These are phyloP conservation scores for Drosophila ananassae DNA, from an alignment of 1,140 invertebrate genomes.

Conservation along the genomic window DNA sequence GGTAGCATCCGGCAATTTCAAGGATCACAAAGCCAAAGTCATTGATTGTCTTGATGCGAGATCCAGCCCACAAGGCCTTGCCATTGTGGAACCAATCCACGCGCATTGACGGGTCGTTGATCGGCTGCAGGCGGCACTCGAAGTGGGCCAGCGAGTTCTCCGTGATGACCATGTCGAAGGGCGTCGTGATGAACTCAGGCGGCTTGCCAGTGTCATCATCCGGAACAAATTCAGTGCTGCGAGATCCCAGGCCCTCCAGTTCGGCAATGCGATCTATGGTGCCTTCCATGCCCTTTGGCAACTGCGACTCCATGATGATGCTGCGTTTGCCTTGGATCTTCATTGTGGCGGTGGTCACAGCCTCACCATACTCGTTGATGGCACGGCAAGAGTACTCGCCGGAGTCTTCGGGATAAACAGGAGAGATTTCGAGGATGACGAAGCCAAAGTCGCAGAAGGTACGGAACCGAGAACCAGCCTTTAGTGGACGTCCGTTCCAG, in stretches of 20 bases:
- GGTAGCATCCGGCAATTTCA: conserved; percentile 94
- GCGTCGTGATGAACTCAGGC: conserved; percentile 95
- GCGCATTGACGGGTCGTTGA: conserved; percentile 95
- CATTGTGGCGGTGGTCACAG: conserved; percentile 95
- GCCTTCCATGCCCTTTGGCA: conserved; percentile 96
- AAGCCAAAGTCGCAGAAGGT: conserved; percentile 98
- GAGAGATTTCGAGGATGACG: conserved; percentile 96
- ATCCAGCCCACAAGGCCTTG: conserved; percentile 93
- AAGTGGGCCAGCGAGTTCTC: conserved; percentile 97
- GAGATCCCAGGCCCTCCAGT: conserved; percentile 92
- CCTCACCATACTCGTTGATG: conserved; percentile 95
- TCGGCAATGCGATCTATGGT: conserved; percentile 97
- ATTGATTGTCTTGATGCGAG: conserved; percentile 95
- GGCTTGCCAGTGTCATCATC: conserved; percentile 94
- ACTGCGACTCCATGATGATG: conserved; percentile 95
- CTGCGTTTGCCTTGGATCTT: conserved; percentile 95
- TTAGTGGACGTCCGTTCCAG: conserved; percentile 95
- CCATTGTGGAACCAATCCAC: conserved; percentile 99
- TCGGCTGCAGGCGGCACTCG: conserved; percentile 94
- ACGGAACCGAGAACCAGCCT: conserved; percentile 94
- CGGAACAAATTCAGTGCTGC: conserved; percentile 84
- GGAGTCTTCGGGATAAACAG: conserved; percentile 97
- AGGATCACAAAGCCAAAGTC: conserved; percentile 97
- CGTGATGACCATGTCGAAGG: conserved; percentile 91
- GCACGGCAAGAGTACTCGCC: conserved; percentile 97